Base-by-base conservation (phyloP, 2,888 invertebrate genomes). In the Trypoxylon attenuatum region DNA sequence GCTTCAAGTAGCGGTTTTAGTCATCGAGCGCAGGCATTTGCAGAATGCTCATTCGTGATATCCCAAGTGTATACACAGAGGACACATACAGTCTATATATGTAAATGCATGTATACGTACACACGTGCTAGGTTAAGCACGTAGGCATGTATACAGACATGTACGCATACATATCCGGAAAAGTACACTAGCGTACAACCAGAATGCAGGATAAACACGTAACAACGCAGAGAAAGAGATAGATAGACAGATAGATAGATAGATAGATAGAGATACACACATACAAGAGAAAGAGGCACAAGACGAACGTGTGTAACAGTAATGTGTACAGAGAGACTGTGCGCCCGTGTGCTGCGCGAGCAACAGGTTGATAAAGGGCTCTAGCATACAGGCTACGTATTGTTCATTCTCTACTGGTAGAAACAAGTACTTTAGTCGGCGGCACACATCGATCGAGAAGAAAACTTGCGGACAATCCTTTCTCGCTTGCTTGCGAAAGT, bases 11-110 rank as follows among this genome's bases (percentile, higher is more conserved):
- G 21, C 27, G 19, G 29, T 19, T 57, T 59, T 59, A 63, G 46
- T 27, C 61, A 71, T 72, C 72, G 72, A 73, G 72, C 65, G 62
- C 72, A 60, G 54, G 56, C 16, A 47, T 38, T 33, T 43, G 43
- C 55, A 59, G 38, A 33, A 27, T 47, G 23, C 45, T 15, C 43
- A 52, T 18, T 19, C 47, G 43, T 58, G 39, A 58, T 43, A 47
- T 47, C 49, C 25, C 43, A 52, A 55, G 13, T 23, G 16, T 67
- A 43, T 61, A 58, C 66, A 57, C 41, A 66, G 52, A 58, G 45
- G 46, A 19, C 38, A 71, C 33, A 46, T 13, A 56, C 43, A 67
- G 33, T 10, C 33, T 51, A 23, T 23, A 29, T 29, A 22, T 50
- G 13, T 38, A 46, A 47, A 13, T 61, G 10, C 5, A 25, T 46